Conservation (phyloP, 1,140 invertebrate species). For the Apis mellifera region Amel_HAv3.1 CM009941.2:16220501-16221000, state of each 20-base stretch:
- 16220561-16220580: not conserved
- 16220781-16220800: not conserved
- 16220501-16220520: not conserved
- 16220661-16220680: not conserved
- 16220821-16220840: not conserved
- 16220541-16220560: not conserved
- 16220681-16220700: not conserved
- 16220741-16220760: not conserved
- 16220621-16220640: not conserved
- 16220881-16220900: not conserved
- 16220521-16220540: not conserved
- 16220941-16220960: not conserved
- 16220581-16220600: not conserved
- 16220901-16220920: conserved; percentile 5
- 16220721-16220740: conserved; percentile 45
- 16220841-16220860: not conserved
- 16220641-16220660: not conserved
- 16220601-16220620: not conserved
- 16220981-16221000: not conserved
- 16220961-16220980: not conserved
- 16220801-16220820: not conserved
- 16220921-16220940: conserved; percentile 24
- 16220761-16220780: not conserved
- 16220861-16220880: not conserved
- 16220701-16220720: conserved; percentile 31